phyloP scores from a whole-genome alignment of 2,797 vertebrate genomes.

The Smutsia temminckii region DNA sequence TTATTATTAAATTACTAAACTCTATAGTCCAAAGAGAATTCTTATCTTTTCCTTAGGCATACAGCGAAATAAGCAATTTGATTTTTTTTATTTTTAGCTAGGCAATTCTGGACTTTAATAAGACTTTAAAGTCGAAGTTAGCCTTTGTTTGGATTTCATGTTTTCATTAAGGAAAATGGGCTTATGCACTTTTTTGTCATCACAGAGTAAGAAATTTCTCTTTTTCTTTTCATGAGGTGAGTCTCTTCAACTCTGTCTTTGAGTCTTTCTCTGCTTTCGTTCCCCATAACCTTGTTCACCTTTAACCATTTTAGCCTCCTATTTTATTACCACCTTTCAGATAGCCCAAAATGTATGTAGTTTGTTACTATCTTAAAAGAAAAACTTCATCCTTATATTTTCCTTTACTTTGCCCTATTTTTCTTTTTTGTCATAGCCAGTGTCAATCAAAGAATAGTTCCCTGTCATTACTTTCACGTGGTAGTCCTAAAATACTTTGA shows the following conservation, averaged over 20 bases:
- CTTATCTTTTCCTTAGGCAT: not conserved
- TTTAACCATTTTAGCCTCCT: not conserved
- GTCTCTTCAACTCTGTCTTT: not conserved
- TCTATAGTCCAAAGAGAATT: not conserved
- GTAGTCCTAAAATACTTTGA: not conserved
- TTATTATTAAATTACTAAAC: not conserved
- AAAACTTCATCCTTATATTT: not conserved
- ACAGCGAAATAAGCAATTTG: not conserved
- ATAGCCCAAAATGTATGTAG: not conserved
- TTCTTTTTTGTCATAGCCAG: not conserved
- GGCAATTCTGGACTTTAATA: not conserved
- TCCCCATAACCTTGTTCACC: not conserved
- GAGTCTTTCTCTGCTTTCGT: not conserved
- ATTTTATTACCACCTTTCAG: not conserved
- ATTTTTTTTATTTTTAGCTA: conserved; percentile 17
- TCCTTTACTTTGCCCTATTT: not conserved
- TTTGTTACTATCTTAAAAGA: not conserved
- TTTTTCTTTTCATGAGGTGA: not conserved
- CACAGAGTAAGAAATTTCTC: not conserved
- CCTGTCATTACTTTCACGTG: not conserved
- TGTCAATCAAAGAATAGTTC: not conserved
- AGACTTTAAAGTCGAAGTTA: not conserved
- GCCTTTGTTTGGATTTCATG: conserved; percentile 8
- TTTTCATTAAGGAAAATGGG: not conserved
- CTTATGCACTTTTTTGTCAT: not conserved